Percentiles rank a stretch among this genome's conserved stretches.
Conservation (phyloP, 2,113 vertebrate genomes). For the Spilogale gracilis region DNA sequence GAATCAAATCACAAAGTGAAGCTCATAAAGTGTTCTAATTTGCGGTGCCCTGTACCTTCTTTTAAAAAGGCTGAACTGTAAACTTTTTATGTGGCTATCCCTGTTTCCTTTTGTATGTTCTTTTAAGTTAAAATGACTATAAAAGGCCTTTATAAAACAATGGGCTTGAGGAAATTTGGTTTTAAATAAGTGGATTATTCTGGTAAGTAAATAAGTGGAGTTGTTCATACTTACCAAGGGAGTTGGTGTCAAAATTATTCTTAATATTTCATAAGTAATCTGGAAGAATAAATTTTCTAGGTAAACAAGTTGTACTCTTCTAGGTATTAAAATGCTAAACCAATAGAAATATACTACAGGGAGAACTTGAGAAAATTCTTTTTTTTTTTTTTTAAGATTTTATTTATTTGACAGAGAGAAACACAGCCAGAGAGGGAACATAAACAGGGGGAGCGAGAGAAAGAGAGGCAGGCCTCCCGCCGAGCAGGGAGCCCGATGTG, state of each 20-base stretch:
- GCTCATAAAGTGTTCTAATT: not conserved
- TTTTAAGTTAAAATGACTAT: slow-evolving; percentile 1
- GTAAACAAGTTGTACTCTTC: not conserved
- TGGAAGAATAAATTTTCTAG: slow-evolving; percentile 26
- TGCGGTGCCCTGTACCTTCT: not conserved
- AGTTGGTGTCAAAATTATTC: slow-evolving; percentile 48
- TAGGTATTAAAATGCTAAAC: slow-evolving; percentile 21
- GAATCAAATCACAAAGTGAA: slow-evolving; percentile 29
- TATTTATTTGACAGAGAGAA: too few relatives aligned
- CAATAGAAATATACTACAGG: not conserved
- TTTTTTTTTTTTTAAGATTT: too few relatives aligned
- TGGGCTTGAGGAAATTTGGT: not conserved
- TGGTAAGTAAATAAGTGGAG: not conserved
- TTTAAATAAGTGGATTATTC: slow-evolving; percentile 9
- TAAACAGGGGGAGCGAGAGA: too few relatives aligned
- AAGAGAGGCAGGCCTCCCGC: too few relatives aligned
- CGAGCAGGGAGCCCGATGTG: too few relatives aligned
- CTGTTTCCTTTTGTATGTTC: not conserved
- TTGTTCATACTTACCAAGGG: not conserved
- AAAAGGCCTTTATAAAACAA: not conserved
- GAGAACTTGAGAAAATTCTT: slow-evolving; percentile 15
- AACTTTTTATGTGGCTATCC: not conserved
- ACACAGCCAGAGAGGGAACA: too few relatives aligned
- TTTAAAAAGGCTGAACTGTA: too few relatives aligned
- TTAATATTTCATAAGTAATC: slow-evolving; percentile 23